Conservation (phyloP, 2,888 invertebrate species). For the Diogma glabrata region DNA sequence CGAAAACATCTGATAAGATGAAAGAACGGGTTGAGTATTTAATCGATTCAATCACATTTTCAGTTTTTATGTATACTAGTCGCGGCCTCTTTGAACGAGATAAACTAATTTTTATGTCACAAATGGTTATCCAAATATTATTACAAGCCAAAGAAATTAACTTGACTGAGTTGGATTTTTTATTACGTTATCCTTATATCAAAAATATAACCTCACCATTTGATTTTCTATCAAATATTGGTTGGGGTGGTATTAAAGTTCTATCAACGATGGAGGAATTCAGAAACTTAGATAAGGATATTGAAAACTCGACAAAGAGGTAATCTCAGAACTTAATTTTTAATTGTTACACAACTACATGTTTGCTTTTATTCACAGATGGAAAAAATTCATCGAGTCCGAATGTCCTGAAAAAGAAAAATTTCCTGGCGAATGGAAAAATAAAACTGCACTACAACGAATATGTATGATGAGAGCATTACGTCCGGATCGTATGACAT, state of each 20-base stretch:
- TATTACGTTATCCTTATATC: slow-evolving; percentile 71
- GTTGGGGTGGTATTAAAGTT: slow-evolving; percentile 75
- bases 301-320: slow-evolving; percentile 80
- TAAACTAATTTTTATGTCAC: slow-evolving; percentile 80
- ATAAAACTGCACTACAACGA: slow-evolving; percentile 70
- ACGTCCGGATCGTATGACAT: slow-evolving; percentile 88
- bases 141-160: slow-evolving; percentile 51
- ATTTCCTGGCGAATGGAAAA: slow-evolving; percentile 93
- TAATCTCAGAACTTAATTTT: too few species aligned
- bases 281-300: slow-evolving; percentile 75
- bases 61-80: slow-evolving; percentile 78
- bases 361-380: too few species aligned
- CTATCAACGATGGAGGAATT: slow-evolving; percentile 70
- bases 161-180: slow-evolving; percentile 68
- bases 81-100: slow-evolving; percentile 85
- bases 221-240: slow-evolving; percentile 65
- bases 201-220: slow-evolving; percentile 65
- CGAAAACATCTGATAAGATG: slow-evolving; percentile 56
- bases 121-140: slow-evolving; percentile 68
- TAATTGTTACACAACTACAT: too few species aligned
- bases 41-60: slow-evolving; percentile 77
- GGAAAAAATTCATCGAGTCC: slow-evolving; percentile 86
- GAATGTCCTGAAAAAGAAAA: slow-evolving; percentile 90
- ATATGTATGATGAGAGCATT: slow-evolving; percentile 88
- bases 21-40: slow-evolving; percentile 61